phyloP scores from a whole-genome alignment of 2,113 vertebrate genomes.

The Oryzias celebensis region DNA sequence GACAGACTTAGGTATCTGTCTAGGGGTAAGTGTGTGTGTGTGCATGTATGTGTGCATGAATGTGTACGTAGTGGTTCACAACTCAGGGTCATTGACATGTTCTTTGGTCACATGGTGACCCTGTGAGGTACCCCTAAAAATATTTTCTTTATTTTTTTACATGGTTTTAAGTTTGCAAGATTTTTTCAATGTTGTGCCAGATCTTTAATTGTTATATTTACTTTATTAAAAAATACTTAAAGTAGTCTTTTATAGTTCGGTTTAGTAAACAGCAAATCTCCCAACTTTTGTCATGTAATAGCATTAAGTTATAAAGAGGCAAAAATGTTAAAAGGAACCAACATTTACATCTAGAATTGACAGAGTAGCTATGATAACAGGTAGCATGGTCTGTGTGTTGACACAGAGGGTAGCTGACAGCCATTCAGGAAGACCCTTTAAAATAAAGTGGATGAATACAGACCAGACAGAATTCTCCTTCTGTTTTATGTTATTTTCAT shows the following conservation, averaged over 20 bases:
- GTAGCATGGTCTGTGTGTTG: conserved; percentile 36
- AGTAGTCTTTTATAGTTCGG: conserved; percentile 21
- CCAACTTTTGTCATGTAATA: conserved; percentile 12
- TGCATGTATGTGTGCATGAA: background rate
- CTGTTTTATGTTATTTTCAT: conserved; percentile 59
- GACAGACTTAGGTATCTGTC: conserved; percentile 8
- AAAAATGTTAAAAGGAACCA: conserved; percentile 15
- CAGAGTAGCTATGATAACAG: conserved; percentile 47
- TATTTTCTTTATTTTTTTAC: conserved; percentile 26
- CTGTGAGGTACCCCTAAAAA: conserved; percentile 20
- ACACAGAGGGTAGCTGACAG: conserved; percentile 42
- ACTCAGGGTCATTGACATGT: conserved; percentile 20
- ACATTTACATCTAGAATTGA: conserved; percentile 50
- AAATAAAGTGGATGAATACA: conserved; percentile 62
- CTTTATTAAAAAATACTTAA: conserved; percentile 11
- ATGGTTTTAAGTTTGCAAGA: conserved; percentile 3
- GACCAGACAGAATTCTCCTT: conserved; percentile 43
- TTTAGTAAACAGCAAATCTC: conserved; percentile 7
- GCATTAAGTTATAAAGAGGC: conserved; percentile 35
- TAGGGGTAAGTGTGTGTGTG: background rate
- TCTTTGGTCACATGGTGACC: conserved; percentile 40
- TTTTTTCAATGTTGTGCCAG: conserved; percentile 5
- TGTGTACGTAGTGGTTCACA: conserved; percentile 13
- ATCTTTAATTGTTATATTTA: background rate
- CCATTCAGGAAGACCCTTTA: conserved; percentile 59